Evolutionary conservation across 2,797 vertebrate genomes (phyloP).

Genomic region (Acanthiza pusilla): DNA sequence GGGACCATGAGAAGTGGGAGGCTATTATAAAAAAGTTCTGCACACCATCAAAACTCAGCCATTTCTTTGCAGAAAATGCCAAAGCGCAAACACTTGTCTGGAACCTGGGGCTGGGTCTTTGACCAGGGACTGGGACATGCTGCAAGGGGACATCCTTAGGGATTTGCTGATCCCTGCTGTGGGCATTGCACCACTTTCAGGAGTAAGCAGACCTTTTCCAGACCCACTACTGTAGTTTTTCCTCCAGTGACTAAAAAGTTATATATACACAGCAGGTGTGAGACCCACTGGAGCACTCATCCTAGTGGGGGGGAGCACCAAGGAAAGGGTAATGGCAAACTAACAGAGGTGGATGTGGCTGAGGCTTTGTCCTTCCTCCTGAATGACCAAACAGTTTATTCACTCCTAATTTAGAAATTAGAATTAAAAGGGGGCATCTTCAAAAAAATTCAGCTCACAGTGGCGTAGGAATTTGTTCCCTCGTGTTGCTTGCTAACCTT

Average conservation of each 20-base stretch:
- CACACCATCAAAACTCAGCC: background rate
- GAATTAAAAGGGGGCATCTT: background rate
- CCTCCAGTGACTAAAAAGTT: background rate
- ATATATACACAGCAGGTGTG: background rate
- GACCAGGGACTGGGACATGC: fast-evolving
- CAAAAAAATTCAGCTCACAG: background rate
- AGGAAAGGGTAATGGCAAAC: background rate
- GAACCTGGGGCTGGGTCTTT: background rate
- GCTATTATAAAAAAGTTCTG: background rate
- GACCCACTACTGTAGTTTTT: background rate
- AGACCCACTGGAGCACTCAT: background rate
- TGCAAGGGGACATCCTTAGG: background rate
- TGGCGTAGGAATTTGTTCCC: background rate
- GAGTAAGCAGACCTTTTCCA: background rate
- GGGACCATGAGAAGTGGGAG: background rate
- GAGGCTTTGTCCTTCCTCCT: background rate
- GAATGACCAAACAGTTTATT: background rate
- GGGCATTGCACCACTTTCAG: background rate
- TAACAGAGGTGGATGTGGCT: background rate
- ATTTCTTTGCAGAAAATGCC: background rate
- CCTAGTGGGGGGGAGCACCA: too few relatives aligned
- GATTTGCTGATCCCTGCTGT: background rate
- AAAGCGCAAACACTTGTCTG: background rate
- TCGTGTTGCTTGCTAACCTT: background rate
- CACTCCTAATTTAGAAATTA: background rate